phyloP scores from a whole-genome alignment of 1,140 invertebrate genomes.

The Drosophila sturtevanti region DNA sequence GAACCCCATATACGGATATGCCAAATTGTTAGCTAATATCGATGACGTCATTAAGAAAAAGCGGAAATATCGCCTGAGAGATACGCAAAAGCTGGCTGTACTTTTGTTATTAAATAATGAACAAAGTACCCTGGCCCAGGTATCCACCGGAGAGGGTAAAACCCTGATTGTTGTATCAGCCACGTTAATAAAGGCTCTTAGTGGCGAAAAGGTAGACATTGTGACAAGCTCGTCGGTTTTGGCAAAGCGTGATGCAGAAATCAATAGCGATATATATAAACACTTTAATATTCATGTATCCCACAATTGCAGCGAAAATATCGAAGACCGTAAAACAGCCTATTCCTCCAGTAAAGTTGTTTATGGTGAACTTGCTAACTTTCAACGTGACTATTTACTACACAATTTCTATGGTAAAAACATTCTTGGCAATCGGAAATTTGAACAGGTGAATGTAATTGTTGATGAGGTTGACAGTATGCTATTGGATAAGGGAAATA shows the following conservation, averaged over 20 bases:
- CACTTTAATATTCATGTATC: not conserved
- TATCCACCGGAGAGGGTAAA: conserved; percentile 20
- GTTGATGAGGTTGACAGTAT: conserved; percentile 82
- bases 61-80: not conserved
- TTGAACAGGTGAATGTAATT: conserved; percentile 52
- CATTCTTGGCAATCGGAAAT: conserved; percentile 29
- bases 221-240: conserved; percentile 19
- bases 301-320: conserved; percentile 13
- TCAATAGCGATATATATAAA: not conserved
- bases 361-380: conserved; percentile 22
- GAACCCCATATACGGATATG: not conserved
- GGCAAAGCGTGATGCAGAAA: conserved; percentile 15
- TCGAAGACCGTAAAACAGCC: not conserved
- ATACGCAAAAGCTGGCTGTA: conserved; percentile 18
- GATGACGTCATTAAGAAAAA: not conserved
- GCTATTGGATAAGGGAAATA: conserved; percentile 78
- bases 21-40: not conserved
- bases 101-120: conserved; percentile 1
- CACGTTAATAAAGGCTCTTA: not conserved
- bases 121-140: conserved; percentile 8
- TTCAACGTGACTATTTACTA: conserved; percentile 18
- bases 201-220: not conserved
- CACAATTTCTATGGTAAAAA: conserved; percentile 14
- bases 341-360: conserved; percentile 7
- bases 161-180: conserved; percentile 13